Percentiles rank a stretch among this genome's conserved stretches.
Conservation (phyloP, 1,140 invertebrate genomes). For the Arctopsyche grandis region DNA sequence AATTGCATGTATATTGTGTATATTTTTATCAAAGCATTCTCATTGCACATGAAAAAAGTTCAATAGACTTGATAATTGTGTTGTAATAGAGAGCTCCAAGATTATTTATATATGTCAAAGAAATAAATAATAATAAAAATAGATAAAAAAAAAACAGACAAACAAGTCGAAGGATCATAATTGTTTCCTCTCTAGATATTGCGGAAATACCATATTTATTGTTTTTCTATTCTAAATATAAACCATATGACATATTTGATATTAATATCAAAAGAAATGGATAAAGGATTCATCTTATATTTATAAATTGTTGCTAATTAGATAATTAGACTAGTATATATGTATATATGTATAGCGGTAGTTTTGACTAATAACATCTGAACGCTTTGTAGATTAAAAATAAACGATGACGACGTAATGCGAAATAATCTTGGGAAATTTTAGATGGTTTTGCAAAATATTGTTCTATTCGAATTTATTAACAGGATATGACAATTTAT, state of each 20-base stretch:
- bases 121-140: conserved; percentile 17
- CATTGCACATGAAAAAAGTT: conserved; percentile 12
- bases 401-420: not conserved
- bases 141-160: not conserved
- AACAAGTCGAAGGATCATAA: not conserved
- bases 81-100: not conserved
- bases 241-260: no score
- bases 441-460: not conserved
- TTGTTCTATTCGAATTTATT: no score
- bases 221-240: no score
- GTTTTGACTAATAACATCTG: not conserved
- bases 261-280: no score
- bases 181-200: not conserved
- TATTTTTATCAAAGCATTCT: no score
- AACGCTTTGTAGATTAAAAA: not conserved
- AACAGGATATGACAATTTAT: no score
- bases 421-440: not conserved
- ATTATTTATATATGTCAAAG: conserved; percentile 30
- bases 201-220: not conserved
- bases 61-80: conserved; percentile 35
- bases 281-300: no score
- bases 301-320: no score
- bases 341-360: no score
- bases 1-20: no score
- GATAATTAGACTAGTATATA: no score